Evolutionary conservation across 2,888 invertebrate genomes (phyloP).

Genomic region (Zelleria hepariella): DNA sequence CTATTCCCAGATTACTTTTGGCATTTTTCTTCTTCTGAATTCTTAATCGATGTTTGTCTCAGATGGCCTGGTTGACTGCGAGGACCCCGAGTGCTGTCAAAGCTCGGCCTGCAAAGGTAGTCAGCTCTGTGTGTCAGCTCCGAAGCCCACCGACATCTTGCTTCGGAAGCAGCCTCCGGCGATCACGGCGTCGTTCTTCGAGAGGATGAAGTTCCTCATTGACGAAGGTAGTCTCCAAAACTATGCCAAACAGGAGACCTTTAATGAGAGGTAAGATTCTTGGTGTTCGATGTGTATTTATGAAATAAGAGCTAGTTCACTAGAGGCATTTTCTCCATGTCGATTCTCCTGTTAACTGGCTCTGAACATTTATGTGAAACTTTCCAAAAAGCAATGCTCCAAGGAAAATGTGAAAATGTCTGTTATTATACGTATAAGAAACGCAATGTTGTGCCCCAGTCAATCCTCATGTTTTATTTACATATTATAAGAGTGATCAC

Average conservation of each 20-base stretch:
- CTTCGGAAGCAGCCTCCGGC: constrained; percentile 96
- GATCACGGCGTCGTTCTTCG: constrained; percentile 97
- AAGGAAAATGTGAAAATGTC: constrained; percentile 21
- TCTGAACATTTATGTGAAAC: background rate
- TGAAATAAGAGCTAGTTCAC: background rate
- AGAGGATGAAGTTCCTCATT: constrained; percentile 97
- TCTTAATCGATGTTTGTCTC: constrained; percentile 15
- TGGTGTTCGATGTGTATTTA: constrained; percentile 41
- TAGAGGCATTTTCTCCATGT: too few relatives aligned
- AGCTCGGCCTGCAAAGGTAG: constrained; percentile 86
- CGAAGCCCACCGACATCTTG: constrained; percentile 96
- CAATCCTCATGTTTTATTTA: constrained; percentile 69
- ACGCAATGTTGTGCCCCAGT: constrained; percentile 89
- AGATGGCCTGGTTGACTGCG: constrained; percentile 98
- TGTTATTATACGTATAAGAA: constrained; percentile 46
- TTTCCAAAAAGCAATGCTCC: background rate
- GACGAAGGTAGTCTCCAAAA: constrained; percentile 98
- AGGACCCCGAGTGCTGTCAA: constrained; percentile 98
- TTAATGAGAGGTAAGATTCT: constrained; percentile 93
- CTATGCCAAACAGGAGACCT: constrained; percentile 95
- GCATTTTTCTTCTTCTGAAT: too few relatives aligned
- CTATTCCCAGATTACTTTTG: too few relatives aligned
- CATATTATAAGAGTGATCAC: constrained; percentile 50
- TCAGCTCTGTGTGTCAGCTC: constrained; percentile 93
- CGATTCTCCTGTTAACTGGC: background rate